phyloP scores from a whole-genome alignment of 1,140 invertebrate species.

The Bilobella aurantiaca region DNA sequence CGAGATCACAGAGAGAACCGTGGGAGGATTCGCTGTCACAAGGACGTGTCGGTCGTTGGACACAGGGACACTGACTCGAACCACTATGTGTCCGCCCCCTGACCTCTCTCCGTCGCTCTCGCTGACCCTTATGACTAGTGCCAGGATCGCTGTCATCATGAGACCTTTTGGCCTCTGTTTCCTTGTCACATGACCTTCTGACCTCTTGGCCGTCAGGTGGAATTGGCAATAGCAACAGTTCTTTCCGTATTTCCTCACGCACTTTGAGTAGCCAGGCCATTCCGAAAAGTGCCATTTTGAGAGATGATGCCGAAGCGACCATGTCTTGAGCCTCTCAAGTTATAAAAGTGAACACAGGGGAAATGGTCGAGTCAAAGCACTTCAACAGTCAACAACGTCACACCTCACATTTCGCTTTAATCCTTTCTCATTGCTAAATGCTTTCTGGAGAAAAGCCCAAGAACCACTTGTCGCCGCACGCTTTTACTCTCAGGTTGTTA shows the following conservation, averaged over 20 bases:
- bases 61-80: background rate
- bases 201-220: background rate
- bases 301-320: constrained; percentile 11
- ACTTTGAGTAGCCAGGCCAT: constrained; percentile 69
- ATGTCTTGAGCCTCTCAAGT: background rate
- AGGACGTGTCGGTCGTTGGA: background rate
- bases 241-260: constrained; percentile 51
- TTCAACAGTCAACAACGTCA: too few relatives aligned
- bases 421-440: too few relatives aligned
- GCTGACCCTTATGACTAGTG: too few relatives aligned
- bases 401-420: too few relatives aligned
- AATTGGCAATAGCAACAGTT: constrained; percentile 10
- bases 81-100: too few relatives aligned
- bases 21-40: background rate
- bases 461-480: too few relatives aligned
- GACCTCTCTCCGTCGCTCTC: background rate
- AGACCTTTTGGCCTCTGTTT: too few relatives aligned
- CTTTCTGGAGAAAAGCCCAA: too few relatives aligned
- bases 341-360: background rate
- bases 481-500: too few relatives aligned
- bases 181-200: too few relatives aligned
- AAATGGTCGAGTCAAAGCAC: too few relatives aligned
- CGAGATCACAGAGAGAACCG: background rate
- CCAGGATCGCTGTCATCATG: too few relatives aligned
- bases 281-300: constrained; percentile 67